Evolutionary conservation across 2,113 vertebrate genomes (phyloP), one percentile per base, ranked within the genome.

Genomic region (Balaenoptera acutorostrata): DNA sequence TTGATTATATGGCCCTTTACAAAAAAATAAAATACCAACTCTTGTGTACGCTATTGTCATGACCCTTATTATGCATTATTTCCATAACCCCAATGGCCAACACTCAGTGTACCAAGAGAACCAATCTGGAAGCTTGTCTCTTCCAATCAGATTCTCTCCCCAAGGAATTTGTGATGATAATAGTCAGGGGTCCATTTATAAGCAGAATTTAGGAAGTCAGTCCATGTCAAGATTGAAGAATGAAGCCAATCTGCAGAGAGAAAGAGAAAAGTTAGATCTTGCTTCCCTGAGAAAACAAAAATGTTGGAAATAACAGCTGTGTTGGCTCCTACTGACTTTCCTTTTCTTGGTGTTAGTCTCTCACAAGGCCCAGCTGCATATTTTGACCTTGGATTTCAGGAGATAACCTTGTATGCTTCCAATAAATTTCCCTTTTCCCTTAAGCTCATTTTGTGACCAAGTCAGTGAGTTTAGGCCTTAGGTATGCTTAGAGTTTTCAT

Each of bases 331-430:
- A 72, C 75, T 46, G 64, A 39, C 59, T 81, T 88, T 49, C 15
- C 44, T 94, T 44, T 88, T 92, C 88, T 68, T 96, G n/a, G 33
- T 69, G 78, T 72, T 64, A 82, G 74, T 77, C 33, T 89, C 49
- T 94, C 49, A 68, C 20, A 75, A 93, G 88, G 33, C 49, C 80
- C 91, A 95, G 90, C 88, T 97, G 95, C 84, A 74, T 88, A 78
- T 75, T 93, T 95, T 96, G 97, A 97, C 87, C 72, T 95, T 93
- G 68, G n/a, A 90, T 83, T 96, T 96, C 63, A 88, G 33, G 39
- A 83, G 88, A 95, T 91, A 95, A 68, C 81, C 49, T 68, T 88
- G 8, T 39, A 59, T 64, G 44, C 8, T 78, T 96, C 36, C 86
- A 85, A 84, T 72, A 83, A 92, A 93, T 55, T 85, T 63, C n/a